Evolutionary conservation across 2,113 vertebrate species (phyloP).

Genomic region (Neomonachus schauinslandi): DNA sequence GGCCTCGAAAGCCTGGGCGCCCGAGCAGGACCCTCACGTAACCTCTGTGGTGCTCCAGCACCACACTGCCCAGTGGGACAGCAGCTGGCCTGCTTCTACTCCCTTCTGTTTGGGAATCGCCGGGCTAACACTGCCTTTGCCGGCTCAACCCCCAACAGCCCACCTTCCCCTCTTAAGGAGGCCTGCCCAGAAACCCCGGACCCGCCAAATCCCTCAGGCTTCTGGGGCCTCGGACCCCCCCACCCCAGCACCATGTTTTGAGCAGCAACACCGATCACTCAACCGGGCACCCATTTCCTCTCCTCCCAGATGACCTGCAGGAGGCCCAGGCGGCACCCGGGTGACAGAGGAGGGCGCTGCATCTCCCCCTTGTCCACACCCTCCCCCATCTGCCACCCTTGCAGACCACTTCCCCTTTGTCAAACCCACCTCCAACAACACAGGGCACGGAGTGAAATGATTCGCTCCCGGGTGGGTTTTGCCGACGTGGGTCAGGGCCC

Average conservation of each 20-base stretch:
- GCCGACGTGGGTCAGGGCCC: background rate
- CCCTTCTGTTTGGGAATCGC: background rate
- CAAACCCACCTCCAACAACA: background rate
- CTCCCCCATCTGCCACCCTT: too few relatives aligned
- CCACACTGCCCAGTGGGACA: background rate
- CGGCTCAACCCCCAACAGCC: too few relatives aligned
- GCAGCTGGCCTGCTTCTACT: fast-evolving
- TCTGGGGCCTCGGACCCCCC: background rate
- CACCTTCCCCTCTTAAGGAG: background rate
- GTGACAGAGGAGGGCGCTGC: background rate
- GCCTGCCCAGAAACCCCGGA: background rate
- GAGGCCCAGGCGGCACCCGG: background rate
- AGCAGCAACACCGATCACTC: background rate
- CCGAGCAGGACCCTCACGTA: background rate
- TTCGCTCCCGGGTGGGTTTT: background rate
- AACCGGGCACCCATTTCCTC: fast-evolving
- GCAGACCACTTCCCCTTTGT: background rate
- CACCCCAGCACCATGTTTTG: fast-evolving
- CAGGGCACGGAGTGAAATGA: fast-evolving
- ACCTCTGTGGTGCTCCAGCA: background rate
- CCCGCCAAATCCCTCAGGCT: background rate
- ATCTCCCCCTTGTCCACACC: background rate
- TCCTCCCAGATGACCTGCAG: background rate
- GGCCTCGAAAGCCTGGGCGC: background rate
- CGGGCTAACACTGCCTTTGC: fast-evolving